Percentiles rank a stretch among this genome's conserved stretches.
These are phyloP conservation scores for Chunga burmeisteri DNA, from an alignment of 2,113 vertebrate species.

Conservation along the genomic window DNA sequence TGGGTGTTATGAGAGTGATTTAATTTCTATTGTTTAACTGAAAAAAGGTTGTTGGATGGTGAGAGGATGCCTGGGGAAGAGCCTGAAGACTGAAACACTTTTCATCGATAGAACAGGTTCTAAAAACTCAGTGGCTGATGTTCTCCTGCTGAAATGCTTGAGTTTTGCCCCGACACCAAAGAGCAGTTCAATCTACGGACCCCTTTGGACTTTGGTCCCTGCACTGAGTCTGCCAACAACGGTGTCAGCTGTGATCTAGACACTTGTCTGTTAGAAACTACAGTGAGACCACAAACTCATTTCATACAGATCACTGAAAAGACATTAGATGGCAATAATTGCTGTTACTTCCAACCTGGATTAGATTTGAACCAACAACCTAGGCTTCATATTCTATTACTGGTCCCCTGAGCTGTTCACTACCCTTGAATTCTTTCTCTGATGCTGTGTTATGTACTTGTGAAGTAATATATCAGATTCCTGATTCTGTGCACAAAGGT, in stretches of 20 bases:
- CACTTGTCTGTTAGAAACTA: conserved; percentile 20
- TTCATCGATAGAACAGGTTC: background rate
- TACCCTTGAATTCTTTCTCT: background rate
- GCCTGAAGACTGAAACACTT: background rate
- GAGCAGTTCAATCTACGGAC: background rate
- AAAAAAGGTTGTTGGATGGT: background rate
- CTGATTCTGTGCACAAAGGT: background rate
- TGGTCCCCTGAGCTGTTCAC: conserved; percentile 10
- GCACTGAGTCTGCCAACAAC: background rate
- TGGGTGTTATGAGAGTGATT: background rate
- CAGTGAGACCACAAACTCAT: conserved; percentile 31
- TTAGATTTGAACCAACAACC: conserved; percentile 56
- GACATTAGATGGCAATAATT: conserved; percentile 49
- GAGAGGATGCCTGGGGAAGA: background rate
- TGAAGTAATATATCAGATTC: conserved; percentile 20
- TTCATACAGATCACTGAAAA: conserved; percentile 55
- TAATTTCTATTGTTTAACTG: background rate
- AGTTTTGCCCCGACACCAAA: background rate
- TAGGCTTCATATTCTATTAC: conserved; percentile 51
- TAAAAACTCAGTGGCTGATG: background rate
- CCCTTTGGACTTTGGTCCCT: background rate
- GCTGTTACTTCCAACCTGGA: conserved; percentile 37
- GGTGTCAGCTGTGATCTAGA: conserved; percentile 16
- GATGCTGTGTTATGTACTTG: background rate
- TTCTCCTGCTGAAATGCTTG: background rate